Evolutionary conservation across 2,797 vertebrate genomes (phyloP).

Genomic region (Notolepis coatsorum): DNA sequence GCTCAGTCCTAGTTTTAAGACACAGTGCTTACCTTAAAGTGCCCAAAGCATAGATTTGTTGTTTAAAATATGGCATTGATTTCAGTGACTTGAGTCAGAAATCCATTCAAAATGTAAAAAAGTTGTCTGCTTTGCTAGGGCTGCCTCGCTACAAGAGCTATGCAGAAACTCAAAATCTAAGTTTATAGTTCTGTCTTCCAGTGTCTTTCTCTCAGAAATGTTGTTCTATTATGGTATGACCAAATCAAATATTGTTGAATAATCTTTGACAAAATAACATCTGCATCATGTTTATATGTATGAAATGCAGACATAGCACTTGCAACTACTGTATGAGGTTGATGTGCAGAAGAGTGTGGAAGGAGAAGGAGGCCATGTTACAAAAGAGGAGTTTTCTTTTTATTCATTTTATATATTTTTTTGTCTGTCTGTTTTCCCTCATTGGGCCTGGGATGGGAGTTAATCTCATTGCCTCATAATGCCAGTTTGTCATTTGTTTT

Average conservation of each 20-base stretch:
- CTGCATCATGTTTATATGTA: slow-evolving; percentile 35
- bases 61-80: slow-evolving; percentile 18
- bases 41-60: slow-evolving; percentile 26
- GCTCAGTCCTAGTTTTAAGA: slow-evolving; percentile 31
- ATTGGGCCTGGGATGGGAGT: slow-evolving; percentile 11
- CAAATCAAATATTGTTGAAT: background rate
- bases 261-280: slow-evolving; percentile 17
- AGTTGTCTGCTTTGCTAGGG: background rate
- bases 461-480: slow-evolving; percentile 48
- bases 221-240: background rate
- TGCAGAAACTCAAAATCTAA: background rate
- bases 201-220: too few species aligned
- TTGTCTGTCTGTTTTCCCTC: slow-evolving; percentile 15
- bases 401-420: slow-evolving; percentile 25
- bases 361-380: background rate
- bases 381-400: background rate
- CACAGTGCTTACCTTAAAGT: slow-evolving; percentile 12
- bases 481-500: slow-evolving; percentile 57
- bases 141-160: background rate
- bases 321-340: too few species aligned
- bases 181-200: slow-evolving; percentile 2
- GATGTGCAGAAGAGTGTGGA: background rate
- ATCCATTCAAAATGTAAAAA: background rate
- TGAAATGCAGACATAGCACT: background rate
- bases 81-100: slow-evolving; percentile 15